A percentile compares a stretch with the other conserved stretches of the same genome.
Evolutionary conservation across 1,140 invertebrate genomes (phyloP).

Genomic region (Euglossa dilemma): DNA sequence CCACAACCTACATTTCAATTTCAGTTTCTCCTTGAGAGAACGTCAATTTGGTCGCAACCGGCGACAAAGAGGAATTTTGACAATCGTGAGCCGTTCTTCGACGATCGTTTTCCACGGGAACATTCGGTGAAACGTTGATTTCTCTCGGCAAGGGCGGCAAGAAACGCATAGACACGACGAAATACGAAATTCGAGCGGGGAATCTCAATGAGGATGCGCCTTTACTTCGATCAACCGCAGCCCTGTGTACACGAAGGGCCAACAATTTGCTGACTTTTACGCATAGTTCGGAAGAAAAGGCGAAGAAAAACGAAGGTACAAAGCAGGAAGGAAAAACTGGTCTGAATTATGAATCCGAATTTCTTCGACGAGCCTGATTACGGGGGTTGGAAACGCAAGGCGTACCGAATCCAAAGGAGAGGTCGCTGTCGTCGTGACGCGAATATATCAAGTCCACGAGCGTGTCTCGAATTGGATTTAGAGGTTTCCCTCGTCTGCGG

Average conservation of each 20-base stretch:
- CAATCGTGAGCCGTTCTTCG: neutral
- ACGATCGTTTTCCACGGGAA: neutral
- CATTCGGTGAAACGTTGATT: neutral
- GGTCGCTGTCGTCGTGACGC: constrained; percentile 72
- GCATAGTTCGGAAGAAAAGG: neutral
- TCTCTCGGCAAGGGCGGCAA: neutral
- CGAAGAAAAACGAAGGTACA: neutral
- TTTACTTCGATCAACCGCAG: constrained; percentile 47
- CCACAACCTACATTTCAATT: neutral
- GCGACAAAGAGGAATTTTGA: neutral
- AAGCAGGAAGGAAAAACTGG: constrained; percentile 28
- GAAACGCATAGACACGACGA: constrained; percentile 1
- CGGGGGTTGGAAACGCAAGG: constrained; percentile 60
- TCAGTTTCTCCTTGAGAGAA: neutral
- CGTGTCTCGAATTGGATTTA: constrained; percentile 76
- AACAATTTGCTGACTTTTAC: constrained; percentile 67
- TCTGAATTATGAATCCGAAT: constrained; percentile 77
- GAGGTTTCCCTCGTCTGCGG: constrained; percentile 36
- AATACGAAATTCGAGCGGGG: constrained; percentile 49
- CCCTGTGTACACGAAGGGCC: constrained; percentile 56
- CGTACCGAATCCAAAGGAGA: constrained; percentile 43
- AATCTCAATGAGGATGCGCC: constrained; percentile 17
- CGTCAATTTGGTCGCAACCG: no score
- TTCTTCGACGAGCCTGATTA: constrained; percentile 71
- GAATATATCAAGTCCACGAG: constrained; percentile 75